Evolutionary conservation across 2,113 vertebrate species (phyloP), one percentile per base, ranked within the genome.

Genomic region (Atherinomorus stipes): DNA sequence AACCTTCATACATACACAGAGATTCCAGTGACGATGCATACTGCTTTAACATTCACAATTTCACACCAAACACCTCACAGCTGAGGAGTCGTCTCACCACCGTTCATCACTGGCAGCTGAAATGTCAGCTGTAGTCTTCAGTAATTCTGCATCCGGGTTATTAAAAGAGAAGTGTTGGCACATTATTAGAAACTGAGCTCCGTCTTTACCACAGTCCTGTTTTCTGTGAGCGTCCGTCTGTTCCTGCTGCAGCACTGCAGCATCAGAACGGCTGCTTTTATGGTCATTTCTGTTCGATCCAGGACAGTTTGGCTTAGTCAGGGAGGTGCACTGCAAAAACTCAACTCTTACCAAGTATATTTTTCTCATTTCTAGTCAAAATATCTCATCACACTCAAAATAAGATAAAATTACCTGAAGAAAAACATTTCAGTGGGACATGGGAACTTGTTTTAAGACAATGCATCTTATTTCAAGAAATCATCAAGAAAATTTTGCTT

Each of bases 21-120:
- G 23, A 76, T 61, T 71, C 22, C 51, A 74, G 65, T 75, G 62
- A 71, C 53, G 49, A 25, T 47, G 57, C 66, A 64, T 58, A 5
- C 12, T 73, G 23, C 25, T 4, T 7, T n/a, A 47, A 47, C 7
- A 47, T 19, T 18, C 18, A n/a, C 1, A 47, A 18, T 13, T 19
- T 18, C 18, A n/a, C 1, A 47, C 44, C 40, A 42, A 42, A 47
- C 44, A n/a, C 18, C 44, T 34, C 9, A n/a, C 44, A 47, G 13
- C 44, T 47, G 16, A 19, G 16, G 19, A 19, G 44, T 47, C n/a
- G 44, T 47, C 44, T 9, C 44, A 47, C n/a, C 44, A 47, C 42
- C 5, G 3, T 18, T 18, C 42, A 44, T 8, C 18, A 19, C 18
- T n/a, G n/a, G 44, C 44, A 47, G 44, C 5, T 47, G 16, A 47